Evolutionary conservation across 2,797 vertebrate species (phyloP).

Genomic region (Eulemur coronatus): DNA sequence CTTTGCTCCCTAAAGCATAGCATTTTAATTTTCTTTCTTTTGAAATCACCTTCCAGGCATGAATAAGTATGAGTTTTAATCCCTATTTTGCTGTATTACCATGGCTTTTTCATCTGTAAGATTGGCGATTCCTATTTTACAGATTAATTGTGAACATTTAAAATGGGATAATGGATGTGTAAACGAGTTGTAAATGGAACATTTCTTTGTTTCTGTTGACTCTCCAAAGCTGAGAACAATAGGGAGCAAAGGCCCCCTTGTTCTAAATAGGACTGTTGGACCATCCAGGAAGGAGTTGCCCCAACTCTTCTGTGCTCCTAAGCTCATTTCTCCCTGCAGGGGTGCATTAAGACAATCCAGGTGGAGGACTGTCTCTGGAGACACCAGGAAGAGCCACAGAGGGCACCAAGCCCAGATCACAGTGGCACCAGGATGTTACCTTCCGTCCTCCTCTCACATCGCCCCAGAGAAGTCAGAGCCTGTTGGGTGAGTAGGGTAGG

Average conservation of each 20-base stretch:
- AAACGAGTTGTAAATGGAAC: neutral
- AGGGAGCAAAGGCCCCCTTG: neutral
- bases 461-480: neutral
- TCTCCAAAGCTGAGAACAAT: neutral
- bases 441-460: neutral
- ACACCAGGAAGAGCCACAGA: neutral
- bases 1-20: constrained; percentile 8
- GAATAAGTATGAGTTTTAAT: neutral
- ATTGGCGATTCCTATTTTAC: neutral
- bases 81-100: neutral
- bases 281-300: neutral
- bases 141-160: neutral
- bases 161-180: neutral
- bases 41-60: neutral
- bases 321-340: neutral
- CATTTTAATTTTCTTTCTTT: constrained; percentile 37
- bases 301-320: neutral
- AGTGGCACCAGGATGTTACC: neutral
- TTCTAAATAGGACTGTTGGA: neutral
- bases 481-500: neutral
- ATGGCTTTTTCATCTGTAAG: neutral
- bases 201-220: neutral
- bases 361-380: too few species aligned
- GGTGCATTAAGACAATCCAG: neutral
- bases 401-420: neutral